Evolutionary conservation across 1,140 invertebrate species (phyloP), one percentile per base, ranked within the genome.

Genomic region (Aethina tumida): DNA sequence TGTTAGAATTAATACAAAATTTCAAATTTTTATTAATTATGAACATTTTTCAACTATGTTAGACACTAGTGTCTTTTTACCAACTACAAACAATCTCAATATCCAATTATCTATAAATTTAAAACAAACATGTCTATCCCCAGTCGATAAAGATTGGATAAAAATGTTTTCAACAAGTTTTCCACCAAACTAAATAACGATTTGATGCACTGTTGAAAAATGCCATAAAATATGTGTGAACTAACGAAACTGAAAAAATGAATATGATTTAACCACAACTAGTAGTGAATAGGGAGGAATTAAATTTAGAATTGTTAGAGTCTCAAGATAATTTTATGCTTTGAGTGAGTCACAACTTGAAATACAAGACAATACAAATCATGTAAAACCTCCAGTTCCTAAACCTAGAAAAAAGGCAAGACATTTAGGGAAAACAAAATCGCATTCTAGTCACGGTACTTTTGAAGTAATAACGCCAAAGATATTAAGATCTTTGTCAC

Each of bases 251-350:
- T n/a, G 1, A 27, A 32, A 35, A 21, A 17, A 29, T 24, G 33
- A 33, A 22, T n/a, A 25, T 8, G 18, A 25, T 15, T 14, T 31
- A 2, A 10, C 21, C 7, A 5, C 17, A 19, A 14, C 12, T 14
- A 33, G 17, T 14, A 15, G 7, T 10, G 4, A 14, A 37, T 21
- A 38, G 22, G 8, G 0, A 34, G 25, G 20, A 19, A 33, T 24
- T 7, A 15, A 35, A 34, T 21, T 10, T 29, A 44, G 24, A 33
- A 7, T 31, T 31, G 6, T 26, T 39, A 15, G 25, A 31, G 17
- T 36, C 10, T 8, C 32, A 35, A 18, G 43, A 47, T 28, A 42
- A 48, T 28, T 47, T 46, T 22, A 51, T 53, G 16, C 35, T 53
- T 40, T 51, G 18, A 41, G 37, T 37, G 20, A 44, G 13, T 37